phyloP scores from a whole-genome alignment of 1,140 invertebrate genomes.

The Mamestra configurata region DNA sequence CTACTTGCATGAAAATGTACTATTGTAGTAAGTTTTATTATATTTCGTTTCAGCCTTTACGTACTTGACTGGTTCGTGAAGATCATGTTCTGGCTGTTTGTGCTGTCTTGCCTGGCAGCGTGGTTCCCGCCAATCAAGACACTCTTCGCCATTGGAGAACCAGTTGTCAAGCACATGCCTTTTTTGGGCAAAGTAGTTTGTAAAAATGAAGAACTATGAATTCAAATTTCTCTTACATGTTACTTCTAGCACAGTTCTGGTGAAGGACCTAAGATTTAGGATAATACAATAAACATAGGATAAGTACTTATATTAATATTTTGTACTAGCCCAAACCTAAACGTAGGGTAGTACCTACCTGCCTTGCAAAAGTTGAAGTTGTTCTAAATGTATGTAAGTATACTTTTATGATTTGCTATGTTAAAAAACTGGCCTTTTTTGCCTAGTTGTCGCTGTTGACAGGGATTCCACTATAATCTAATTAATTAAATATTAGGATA shows the following conservation, averaged over 20 bases:
- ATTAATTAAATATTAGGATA: too few species aligned
- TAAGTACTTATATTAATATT: too few species aligned
- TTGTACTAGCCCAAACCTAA: too few species aligned
- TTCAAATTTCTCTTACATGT: too few species aligned
- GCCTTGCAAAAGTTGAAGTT: too few species aligned
- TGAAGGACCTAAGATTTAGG: constrained; percentile 7
- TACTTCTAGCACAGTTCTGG: not conserved
- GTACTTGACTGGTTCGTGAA: constrained; percentile 75
- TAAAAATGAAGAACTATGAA: constrained; percentile 50
- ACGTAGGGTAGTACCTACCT: too few species aligned
- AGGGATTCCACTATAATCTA: too few species aligned
- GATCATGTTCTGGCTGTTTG: constrained; percentile 74
- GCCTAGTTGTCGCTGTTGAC: too few species aligned
- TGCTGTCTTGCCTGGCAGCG: constrained; percentile 70
- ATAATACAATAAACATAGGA: too few species aligned
- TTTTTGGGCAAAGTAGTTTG: constrained; percentile 72
- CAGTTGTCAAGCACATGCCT: constrained; percentile 73
- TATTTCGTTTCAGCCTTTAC: constrained; percentile 73
- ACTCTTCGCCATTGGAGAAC: constrained; percentile 67
- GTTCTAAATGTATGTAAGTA: not conserved
- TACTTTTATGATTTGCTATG: not conserved
- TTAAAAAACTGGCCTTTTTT: too few species aligned
- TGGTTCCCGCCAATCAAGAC: constrained; percentile 71
- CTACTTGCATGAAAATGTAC: too few species aligned
- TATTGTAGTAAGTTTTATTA: not conserved